These are phyloP conservation scores for Tinamus guttatus DNA, from an alignment of 2,113 vertebrate genomes.

Conservation along the genomic window DNA sequence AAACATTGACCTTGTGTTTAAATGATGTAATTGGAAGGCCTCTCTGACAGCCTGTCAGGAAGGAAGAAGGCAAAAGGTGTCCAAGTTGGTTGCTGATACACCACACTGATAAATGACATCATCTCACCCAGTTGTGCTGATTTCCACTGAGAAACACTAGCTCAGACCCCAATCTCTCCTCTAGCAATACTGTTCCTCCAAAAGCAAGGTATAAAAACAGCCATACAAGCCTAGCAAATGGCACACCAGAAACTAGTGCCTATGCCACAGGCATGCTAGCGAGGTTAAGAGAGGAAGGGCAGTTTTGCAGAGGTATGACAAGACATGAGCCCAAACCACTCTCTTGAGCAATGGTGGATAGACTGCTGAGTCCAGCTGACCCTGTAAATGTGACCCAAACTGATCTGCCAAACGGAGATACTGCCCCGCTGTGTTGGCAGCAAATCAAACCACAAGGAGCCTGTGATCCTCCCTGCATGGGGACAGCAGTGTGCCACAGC, in stretches of 20 bases:
- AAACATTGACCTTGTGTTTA: neutral
- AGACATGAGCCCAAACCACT: no score
- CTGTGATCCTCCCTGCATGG: fast-evolving
- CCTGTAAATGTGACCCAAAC: no score
- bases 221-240: neutral
- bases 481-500: neutral
- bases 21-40: neutral
- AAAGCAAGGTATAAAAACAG: neutral
- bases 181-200: neutral
- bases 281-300: neutral
- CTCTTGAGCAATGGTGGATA: no score
- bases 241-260: neutral
- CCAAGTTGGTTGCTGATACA: neutral
- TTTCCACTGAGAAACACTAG: neutral
- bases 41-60: no score
- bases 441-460: no score
- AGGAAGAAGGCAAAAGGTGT: no score
- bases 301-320: neutral
- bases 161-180: neutral
- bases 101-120: neutral
- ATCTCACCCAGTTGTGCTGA: neutral
- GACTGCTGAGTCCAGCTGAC: no score
- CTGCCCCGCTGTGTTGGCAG: no score
- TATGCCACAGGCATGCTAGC: neutral
- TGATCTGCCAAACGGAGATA: no score